Evolutionary conservation across 2,797 vertebrate species (phyloP), one percentile per base, ranked within the genome.

Genomic region (Spea hammondii): DNA sequence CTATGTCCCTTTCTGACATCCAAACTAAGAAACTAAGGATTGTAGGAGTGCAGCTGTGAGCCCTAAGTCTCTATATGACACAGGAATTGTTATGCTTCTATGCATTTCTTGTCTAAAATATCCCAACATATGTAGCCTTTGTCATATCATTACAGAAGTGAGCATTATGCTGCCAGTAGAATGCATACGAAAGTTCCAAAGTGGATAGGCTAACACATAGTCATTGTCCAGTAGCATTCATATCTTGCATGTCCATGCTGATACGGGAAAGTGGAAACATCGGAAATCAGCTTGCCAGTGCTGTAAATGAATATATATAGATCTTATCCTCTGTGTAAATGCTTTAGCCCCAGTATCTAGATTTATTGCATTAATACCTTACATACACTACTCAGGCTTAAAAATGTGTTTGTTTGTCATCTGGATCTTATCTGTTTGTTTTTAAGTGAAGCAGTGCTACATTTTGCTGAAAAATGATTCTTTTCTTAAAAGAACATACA

Each of bases 361-460:
- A 90, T 90, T 90, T 90, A 90, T 88, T 87, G 79, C 84, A 85
- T 82, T 90, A 88, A 87, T 89, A 90, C 0, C 65, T 78, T 51
- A n/a, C 65, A 74, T 54, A 47, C 65, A 82, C 1, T 87, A 85
- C 70, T 80, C 79, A 0, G 83, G 86, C 86, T 85, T 88, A 50
- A 85, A 86, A 89, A 72, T 83, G 86, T 87, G 76, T 87, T 86
- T 85, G 83, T 69, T 74, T 86, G 57, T 86, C 85, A 87, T 82
- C 84, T 88, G 83, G 86, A 88, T 89, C 84, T 82, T 91, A 91
- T 91, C 89, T 85, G 59, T 62, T 17, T 17, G 5, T 62, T 45
- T 54, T 79, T 72, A 70, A 73, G 49, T 50, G 83, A 85, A 70
- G 74, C 77, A 85, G 86, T 85, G 69, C 48, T 44, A 76, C 83